A percentile compares a stretch with the other conserved stretches of the same genome.
Conservation (phyloP, 23 tunicate genomes). For the Styela plicata region DNA sequence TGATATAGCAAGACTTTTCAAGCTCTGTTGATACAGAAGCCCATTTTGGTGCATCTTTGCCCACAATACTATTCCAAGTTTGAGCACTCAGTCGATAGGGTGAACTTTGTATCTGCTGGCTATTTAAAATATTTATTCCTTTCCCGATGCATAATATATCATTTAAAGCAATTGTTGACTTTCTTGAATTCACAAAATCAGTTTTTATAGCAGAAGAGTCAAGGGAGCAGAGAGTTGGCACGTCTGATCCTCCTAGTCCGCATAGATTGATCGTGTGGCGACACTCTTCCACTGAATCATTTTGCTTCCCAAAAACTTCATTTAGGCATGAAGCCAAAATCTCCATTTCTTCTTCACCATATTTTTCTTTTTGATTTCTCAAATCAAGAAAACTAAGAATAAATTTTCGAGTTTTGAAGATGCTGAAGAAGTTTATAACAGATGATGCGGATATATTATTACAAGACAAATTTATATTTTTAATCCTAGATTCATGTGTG, state of each 20-base stretch:
- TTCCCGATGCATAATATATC: constrained; percentile 41
- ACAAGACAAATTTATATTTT: constrained; percentile 28
- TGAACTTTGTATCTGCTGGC: not conserved
- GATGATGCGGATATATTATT: constrained; percentile 23
- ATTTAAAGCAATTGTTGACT: constrained; percentile 22
- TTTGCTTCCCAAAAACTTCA: not conserved
- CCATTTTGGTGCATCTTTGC: constrained; percentile 79
- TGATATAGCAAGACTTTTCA: constrained; percentile 47
- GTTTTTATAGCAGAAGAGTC: constrained; percentile 67
- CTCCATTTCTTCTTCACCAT: constrained; percentile 54
- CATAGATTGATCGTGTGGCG: constrained; percentile 32
- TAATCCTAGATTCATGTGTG: constrained; percentile 20
- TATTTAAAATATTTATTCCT: constrained; percentile 25
- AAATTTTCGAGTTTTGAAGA: not conserved
- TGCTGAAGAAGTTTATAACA: not conserved
- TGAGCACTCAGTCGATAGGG: constrained; percentile 1
- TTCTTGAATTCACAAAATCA: constrained; percentile 50
- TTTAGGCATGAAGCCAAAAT: constrained; percentile 18
- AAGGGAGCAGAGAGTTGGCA: constrained; percentile 2
- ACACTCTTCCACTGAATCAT: not conserved
- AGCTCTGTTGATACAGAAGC: constrained; percentile 38
- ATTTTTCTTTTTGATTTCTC: constrained; percentile 53
- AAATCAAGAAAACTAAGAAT: constrained; percentile 37
- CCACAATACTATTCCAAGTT: constrained; percentile 50
- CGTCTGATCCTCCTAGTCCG: constrained; percentile 52